These are phyloP conservation scores for Dicroscelio sp. DNA, from an alignment of 2,888 invertebrate genomes.

Conservation along the genomic window DNA sequence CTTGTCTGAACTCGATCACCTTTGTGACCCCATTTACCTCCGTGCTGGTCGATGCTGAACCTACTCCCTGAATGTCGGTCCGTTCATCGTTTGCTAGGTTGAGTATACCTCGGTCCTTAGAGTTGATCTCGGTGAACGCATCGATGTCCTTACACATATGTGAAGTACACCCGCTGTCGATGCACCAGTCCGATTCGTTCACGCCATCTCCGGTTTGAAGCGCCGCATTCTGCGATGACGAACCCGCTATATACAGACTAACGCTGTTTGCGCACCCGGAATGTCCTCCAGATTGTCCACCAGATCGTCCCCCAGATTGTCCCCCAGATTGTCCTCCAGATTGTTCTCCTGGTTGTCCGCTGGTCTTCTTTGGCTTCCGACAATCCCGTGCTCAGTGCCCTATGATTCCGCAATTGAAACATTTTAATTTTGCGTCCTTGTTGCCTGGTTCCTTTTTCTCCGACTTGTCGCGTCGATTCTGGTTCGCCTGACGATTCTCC, in stretches of 20 bases:
- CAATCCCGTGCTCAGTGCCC: slow-evolving; percentile 56
- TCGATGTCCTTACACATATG: slow-evolving; percentile 63
- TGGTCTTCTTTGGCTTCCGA: slow-evolving; percentile 6
- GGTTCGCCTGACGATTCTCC: too few species aligned
- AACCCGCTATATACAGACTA: neutral
- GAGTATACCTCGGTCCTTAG: slow-evolving; percentile 32
- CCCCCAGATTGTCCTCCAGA: neutral
- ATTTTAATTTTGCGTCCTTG: neutral
- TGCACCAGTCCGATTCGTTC: slow-evolving; percentile 55
- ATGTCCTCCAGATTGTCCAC: neutral
- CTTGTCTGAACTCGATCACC: neutral
- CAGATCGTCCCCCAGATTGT: neutral
- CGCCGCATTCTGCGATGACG: neutral
- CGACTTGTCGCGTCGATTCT: neutral
- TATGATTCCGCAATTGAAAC: slow-evolving; percentile 8
- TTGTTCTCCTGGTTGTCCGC: neutral
- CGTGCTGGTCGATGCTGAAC: neutral
- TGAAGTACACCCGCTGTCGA: slow-evolving; percentile 71
- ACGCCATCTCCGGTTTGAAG: neutral
- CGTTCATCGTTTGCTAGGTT: slow-evolving; percentile 52
- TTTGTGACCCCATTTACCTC: neutral
- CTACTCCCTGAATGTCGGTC: neutral
- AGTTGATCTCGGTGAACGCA: slow-evolving; percentile 30
- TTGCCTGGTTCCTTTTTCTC: neutral
- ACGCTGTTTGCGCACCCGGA: slow-evolving; percentile 1